Base-by-base conservation (phyloP, 2,888 invertebrate species). In the Heterodera filipjevi region DNA sequence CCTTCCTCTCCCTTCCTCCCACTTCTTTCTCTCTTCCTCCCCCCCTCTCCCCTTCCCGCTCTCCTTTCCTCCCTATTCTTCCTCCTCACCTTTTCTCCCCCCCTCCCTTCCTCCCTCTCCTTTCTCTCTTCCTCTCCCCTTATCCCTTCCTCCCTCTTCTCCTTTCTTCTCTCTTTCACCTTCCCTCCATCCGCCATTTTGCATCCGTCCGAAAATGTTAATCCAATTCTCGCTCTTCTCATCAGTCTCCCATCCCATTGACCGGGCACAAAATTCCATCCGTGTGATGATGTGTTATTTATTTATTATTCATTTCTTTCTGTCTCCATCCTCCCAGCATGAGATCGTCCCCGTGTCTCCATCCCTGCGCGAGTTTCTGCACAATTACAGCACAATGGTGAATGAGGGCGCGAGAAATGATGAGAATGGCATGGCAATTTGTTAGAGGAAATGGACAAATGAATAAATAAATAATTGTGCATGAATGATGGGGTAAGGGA, bases 221-320 rank as follows among this genome's bases (percentile, higher is more conserved):
- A n/a, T n/a, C 33, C 32, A 68, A 68, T 68, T 68, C 68, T 35
- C 68, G 32, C 32, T 22, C 27, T 3, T n/a, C 35, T 30, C 68
- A 8, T 19, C 22, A 5, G 16, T 8, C 35, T 16, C 33, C 35
- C n/a, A n/a, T 10, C 33, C 14, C 35, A 22, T 68, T 68, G 68
- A 68, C 68, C 68, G 68, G 68, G 35, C 68, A 32, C 68, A 35
- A 32, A 59, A 59, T 59, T 59, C 59, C 59, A 27, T 59, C 59
- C 27, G 14, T 53, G 19, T 39, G 39, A 39, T 6, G 6, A 39
- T 39, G 39, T 39, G 39, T 39, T 39, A 39, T 39, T 39, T 10
- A 10, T 39, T 12, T 12, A 39, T 39, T 39, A 49, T 49, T 49
- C 49, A 8, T 49, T 49, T 16, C 49, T 19, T 19, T 49, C 49